phyloP scores from a whole-genome alignment of 2,797 vertebrate genomes.

The Falco berigora region DNA sequence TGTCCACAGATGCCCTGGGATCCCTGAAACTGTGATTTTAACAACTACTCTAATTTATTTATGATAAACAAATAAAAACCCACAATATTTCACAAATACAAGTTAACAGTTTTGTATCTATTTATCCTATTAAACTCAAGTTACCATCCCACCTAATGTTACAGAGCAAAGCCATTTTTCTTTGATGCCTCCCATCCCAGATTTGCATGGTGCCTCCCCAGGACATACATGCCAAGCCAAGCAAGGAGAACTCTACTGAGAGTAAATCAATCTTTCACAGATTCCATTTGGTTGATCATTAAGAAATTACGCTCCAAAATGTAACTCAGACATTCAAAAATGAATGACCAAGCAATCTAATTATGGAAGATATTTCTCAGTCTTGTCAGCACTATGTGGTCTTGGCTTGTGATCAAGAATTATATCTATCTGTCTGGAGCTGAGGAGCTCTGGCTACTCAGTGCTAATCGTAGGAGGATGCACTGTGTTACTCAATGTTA shows the following conservation, averaged over 20 bases:
- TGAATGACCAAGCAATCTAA: conserved; percentile 63
- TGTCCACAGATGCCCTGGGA: background rate
- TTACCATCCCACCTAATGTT: background rate
- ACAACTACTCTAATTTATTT: background rate
- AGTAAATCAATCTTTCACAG: background rate
- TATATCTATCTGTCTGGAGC: conserved; percentile 50
- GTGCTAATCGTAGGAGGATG: background rate
- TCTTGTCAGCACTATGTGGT: conserved; percentile 61
- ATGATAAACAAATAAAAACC: background rate
- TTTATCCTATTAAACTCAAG: background rate
- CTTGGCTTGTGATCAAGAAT: conserved; percentile 54
- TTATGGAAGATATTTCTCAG: conserved; percentile 63
- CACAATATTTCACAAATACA: background rate
- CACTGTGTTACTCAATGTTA: background rate
- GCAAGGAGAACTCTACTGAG: background rate
- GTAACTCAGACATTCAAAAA: conserved; percentile 54
- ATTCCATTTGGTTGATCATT: conserved; percentile 3
- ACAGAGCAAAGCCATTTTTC: background rate
- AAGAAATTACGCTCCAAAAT: conserved; percentile 34
- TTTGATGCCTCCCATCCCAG: background rate
- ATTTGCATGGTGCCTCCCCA: background rate
- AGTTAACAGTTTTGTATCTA: background rate
- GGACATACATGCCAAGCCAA: background rate
- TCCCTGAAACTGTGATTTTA: background rate
- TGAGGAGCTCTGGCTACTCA: background rate